These are phyloP conservation scores for Apistogramma diplotaenia DNA, from an alignment of 2,113 vertebrate genomes.

Conservation along the genomic window DNA sequence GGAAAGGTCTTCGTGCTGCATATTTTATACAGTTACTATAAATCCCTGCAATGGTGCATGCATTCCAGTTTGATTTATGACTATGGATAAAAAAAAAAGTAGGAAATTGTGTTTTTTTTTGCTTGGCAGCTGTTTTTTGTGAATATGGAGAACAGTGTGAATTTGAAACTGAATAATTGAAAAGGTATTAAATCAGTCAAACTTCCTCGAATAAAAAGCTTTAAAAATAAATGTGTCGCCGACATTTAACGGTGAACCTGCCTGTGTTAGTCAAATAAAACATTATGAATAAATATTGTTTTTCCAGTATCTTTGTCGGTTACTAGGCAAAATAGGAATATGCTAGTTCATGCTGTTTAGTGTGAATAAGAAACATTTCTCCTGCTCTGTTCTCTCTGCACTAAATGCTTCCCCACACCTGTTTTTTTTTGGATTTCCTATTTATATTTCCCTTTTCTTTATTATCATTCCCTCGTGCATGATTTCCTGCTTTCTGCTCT, in stretches of 20 bases:
- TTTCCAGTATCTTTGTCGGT: not conserved
- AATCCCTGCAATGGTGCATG: not conserved
- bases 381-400: not conserved
- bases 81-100: not conserved
- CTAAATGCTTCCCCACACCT: not conserved
- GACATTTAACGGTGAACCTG: not conserved
- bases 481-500: not conserved
- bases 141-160: not conserved
- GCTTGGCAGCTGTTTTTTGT: not conserved
- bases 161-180: slow-evolving; percentile 10
- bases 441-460: not conserved
- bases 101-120: not conserved
- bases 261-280: not conserved
- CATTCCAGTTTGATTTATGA: not conserved
- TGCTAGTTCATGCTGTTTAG: not conserved
- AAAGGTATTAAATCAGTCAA: slow-evolving; percentile 3
- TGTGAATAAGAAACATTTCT: not conserved
- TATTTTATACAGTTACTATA: not conserved
- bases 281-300: not conserved
- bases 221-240: not conserved
- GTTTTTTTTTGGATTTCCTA: not conserved
- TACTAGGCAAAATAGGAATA: not conserved
- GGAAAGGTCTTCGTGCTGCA: not conserved
- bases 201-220: not conserved
- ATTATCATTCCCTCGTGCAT: not conserved